phyloP scores from a whole-genome alignment of 2,797 vertebrate species.

The Aulostomus chinensis region DNA sequence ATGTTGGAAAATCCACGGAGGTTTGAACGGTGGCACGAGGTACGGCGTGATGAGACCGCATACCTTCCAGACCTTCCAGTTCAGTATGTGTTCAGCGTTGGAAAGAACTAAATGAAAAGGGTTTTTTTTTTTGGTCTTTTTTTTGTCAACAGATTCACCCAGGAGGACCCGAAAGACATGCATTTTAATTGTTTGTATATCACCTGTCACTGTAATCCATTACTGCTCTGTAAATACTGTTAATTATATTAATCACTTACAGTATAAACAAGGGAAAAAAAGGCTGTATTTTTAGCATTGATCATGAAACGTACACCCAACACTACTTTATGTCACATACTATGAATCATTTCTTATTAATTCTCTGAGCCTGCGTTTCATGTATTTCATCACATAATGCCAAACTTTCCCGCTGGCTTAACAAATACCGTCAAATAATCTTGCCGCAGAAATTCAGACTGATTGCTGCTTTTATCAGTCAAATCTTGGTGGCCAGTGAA shows the following conservation, averaged over 20 bases:
- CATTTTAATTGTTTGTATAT: neutral
- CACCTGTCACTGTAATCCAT: constrained; percentile 37
- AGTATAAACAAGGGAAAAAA: neutral
- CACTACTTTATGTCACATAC: constrained; percentile 5
- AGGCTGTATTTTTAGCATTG: constrained; percentile 18
- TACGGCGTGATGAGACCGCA: no score
- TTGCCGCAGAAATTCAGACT: neutral
- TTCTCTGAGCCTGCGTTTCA: constrained; percentile 8
- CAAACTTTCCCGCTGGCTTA: constrained; percentile 15
- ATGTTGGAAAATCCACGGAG: constrained; percentile 75
- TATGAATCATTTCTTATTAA: constrained; percentile 17
- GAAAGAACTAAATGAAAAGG: no score
- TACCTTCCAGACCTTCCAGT: no score
- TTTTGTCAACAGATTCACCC: constrained; percentile 31
- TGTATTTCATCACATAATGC: constrained; percentile 8
- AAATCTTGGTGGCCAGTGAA: no score
- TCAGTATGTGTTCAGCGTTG: no score
- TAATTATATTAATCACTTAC: no score
- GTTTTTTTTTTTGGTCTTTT: neutral
- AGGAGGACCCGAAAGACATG: neutral
- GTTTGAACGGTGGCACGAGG: constrained; percentile 65
- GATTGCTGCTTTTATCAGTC: no score
- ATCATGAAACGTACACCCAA: constrained; percentile 7
- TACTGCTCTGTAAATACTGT: constrained; percentile 47
- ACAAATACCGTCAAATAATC: constrained; percentile 8